These are phyloP conservation scores for Clitarchus hookeri DNA, from an alignment of 2,888 invertebrate genomes.

Conservation along the genomic window DNA sequence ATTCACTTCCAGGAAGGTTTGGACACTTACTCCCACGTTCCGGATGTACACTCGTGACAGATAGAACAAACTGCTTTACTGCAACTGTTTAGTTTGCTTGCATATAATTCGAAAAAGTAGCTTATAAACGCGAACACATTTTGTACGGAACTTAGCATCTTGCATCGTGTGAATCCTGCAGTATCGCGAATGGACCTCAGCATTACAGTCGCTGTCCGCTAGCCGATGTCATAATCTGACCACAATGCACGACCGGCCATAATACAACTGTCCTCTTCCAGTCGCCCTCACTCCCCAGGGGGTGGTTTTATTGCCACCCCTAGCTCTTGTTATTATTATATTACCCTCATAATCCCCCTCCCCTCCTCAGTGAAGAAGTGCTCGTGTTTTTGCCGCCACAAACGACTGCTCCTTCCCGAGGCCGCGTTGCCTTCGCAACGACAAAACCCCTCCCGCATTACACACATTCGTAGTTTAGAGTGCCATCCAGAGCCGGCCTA, in stretches of 20 bases:
- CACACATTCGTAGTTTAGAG: background rate
- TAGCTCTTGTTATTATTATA: background rate
- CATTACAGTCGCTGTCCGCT: background rate
- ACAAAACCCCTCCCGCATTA: background rate
- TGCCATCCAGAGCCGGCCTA: background rate
- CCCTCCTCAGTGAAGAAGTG: background rate
- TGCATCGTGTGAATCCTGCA: background rate
- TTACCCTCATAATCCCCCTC: background rate
- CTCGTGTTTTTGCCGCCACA: background rate
- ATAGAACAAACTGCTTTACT: too few relatives aligned
- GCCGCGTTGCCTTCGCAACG: background rate
- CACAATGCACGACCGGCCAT: background rate
- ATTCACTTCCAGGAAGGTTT: too few relatives aligned
- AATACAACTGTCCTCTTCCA: background rate
- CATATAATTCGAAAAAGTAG: too few relatives aligned
- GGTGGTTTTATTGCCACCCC: background rate
- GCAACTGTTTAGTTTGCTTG: too few relatives aligned
- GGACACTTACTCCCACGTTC: too few relatives aligned
- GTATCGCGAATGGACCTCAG: background rate
- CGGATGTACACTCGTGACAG: too few relatives aligned
- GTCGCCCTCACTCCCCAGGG: background rate
- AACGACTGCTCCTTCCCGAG: background rate
- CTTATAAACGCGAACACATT: too few relatives aligned
- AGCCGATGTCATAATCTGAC: background rate
- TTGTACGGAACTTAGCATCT: too few relatives aligned